Evolutionary conservation across 2,888 invertebrate genomes (phyloP), one percentile per base, ranked within the genome.

Genomic region (Plagodis pulveraria): DNA sequence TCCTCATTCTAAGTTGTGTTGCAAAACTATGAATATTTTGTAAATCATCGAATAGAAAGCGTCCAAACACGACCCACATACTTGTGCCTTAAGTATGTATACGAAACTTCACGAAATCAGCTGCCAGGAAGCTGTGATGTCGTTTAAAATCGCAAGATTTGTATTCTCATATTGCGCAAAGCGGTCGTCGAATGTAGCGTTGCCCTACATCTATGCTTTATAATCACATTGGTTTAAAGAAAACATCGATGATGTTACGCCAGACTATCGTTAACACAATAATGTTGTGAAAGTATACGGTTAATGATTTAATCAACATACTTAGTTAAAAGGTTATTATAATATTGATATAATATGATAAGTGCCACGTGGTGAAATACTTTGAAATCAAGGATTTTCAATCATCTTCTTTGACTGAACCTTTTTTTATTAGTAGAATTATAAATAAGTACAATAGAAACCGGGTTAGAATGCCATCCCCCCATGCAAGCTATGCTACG

Each of bases 81-180:
- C 71, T 66, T 64, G 56, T 61, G 34, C 45, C 42, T 9, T 40
- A 40, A 40, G 40, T 40, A n/a, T 40, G 10, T 40, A 47, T 46
- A 56, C 72, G 79, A 80, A 85, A 33, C 38, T 22, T 45, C 84
- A 83, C 80, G 70, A 80, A 87, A 82, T 81, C 65, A 56, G 54
- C 43, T 48, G 81, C 72, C 73, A 80, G 77, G 78, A 83, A 83
- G 73, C 66, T 58, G 67, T 68, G 73, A 77, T 74, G 74, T 77
- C 71, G 65, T 58, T 73, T 73, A 73, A 71, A 78, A 72, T 77
- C 69, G 72, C 71, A 60, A 70, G 71, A 74, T 79, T 74, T 71
- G 74, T 71, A 71, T 78, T 74, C 70, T 58, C 63, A 11, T 10
- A 58, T 80, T 78, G 63, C 76, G 72, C 69, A 80, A 80, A 71